A percentile compares a stretch with the other conserved stretches of the same genome.
These are phyloP conservation scores for human (Homo sapiens) DNA, from an alignment of 2,113 vertebrate genomes.

Conservation along the genomic window DNA sequence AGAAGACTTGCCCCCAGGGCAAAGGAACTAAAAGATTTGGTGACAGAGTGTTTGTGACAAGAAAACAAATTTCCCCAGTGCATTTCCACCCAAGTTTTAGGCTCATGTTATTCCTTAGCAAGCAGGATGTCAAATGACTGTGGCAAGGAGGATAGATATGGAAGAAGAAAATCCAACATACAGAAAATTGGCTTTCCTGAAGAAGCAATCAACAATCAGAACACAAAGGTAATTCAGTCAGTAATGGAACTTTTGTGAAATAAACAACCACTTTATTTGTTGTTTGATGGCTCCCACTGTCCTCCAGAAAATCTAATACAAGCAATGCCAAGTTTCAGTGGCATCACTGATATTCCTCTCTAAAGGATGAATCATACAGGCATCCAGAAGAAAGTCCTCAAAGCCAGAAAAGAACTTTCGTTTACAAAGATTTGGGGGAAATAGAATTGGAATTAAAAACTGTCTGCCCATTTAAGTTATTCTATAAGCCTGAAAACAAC, in stretches of 20 bases:
- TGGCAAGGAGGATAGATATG: neutral
- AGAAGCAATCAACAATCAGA: neutral
- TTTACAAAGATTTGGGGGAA: neutral
- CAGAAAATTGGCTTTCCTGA: neutral
- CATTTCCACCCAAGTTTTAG: neutral
- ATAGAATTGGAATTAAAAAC: neutral
- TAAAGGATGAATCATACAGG: neutral
- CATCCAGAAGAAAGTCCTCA: neutral
- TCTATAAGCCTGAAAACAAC: neutral
- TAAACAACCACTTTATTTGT: neutral
- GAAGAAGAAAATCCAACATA: neutral
- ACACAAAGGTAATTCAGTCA: neutral
- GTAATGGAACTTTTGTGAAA: neutral
- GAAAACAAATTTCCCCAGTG: neutral
- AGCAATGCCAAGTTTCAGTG: neutral
- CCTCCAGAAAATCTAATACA: neutral
- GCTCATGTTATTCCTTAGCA: neutral
- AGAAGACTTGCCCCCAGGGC: neutral
- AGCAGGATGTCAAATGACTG: neutral
- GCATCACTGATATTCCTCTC: neutral
- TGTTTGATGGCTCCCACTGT: neutral
- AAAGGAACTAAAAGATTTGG: neutral
- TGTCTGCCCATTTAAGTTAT: neutral
- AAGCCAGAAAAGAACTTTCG: neutral
- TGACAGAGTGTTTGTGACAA: neutral